phyloP scores from a whole-genome alignment of 2,888 invertebrate genomes.

The Lymantria dispar region DNA sequence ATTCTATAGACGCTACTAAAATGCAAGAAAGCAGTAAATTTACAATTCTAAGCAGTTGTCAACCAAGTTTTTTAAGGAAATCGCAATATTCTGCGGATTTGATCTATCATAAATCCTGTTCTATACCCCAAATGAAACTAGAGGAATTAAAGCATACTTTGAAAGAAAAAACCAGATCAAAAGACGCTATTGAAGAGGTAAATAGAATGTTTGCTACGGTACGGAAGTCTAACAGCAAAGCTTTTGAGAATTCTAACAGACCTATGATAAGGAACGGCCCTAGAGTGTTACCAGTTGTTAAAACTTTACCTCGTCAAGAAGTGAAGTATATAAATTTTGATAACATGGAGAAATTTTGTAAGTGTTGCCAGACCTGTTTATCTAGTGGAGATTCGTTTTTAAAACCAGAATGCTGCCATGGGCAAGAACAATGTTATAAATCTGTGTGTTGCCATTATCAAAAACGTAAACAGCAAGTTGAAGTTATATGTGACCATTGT shows the following conservation, averaged over 20 bases:
- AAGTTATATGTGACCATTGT: conserved; percentile 40
- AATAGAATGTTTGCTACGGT: conserved; percentile 72
- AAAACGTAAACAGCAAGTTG: conserved; percentile 26
- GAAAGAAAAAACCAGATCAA: conserved; percentile 57
- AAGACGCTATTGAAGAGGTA: conserved; percentile 68
- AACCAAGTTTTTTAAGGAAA: conserved; percentile 39
- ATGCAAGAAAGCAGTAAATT: conserved; percentile 41
- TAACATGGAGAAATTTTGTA: conserved; percentile 20
- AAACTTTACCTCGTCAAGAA: conserved; percentile 28
- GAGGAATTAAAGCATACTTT: conserved; percentile 62
- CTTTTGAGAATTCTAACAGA: conserved; percentile 45
- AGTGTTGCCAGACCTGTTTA: conserved; percentile 50
- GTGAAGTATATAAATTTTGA: conserved; percentile 2
- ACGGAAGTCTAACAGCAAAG: conserved; percentile 29
- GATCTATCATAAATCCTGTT: conserved; percentile 63
- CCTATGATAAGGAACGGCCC: conserved; percentile 61
- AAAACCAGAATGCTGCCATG: conserved; percentile 38
- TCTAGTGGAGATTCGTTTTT: conserved; percentile 58
- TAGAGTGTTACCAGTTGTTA: conserved; percentile 67
- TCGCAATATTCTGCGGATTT: conserved; percentile 42
- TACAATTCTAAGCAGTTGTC: conserved; percentile 46
- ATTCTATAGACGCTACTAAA: conserved; percentile 45
- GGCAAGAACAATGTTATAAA: conserved; percentile 38
- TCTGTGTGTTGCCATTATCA: conserved; percentile 50
- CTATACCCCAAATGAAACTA: conserved; percentile 73